Evolutionary conservation across 2,888 invertebrate genomes (phyloP).

Genomic region (Idaea biselata): DNA sequence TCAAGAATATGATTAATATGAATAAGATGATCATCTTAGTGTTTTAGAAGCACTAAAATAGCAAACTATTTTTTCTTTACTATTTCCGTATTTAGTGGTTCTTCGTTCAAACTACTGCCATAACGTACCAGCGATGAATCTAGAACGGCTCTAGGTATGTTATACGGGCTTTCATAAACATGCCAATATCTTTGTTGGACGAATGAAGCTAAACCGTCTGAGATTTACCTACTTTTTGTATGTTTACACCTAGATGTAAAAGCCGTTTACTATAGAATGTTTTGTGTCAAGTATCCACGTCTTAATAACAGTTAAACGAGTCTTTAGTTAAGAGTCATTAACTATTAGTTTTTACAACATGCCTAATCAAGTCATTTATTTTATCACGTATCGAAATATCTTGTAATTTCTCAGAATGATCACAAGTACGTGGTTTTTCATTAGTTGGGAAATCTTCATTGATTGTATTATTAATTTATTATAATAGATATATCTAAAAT

Average conservation of each 20-base stretch:
- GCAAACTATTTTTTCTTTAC: background rate
- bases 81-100: background rate
- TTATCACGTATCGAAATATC: background rate
- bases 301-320: background rate
- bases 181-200: background rate
- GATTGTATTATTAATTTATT: slow-evolving; percentile 24
- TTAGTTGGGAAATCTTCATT: slow-evolving; percentile 26
- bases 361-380: background rate
- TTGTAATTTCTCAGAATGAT: slow-evolving; percentile 37
- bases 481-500: too few relatives aligned
- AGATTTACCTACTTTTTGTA: background rate
- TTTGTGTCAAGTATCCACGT: background rate
- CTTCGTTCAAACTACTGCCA: background rate
- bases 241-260: background rate
- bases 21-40: too few relatives aligned
- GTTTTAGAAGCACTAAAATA: too few relatives aligned
- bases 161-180: background rate
- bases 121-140: background rate
- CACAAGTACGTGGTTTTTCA: slow-evolving; percentile 33
- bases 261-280: background rate
- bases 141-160: background rate
- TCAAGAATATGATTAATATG: background rate
- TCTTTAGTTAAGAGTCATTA: background rate
- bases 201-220: background rate
- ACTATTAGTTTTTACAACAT: background rate